Conservation (phyloP, 2,797 vertebrate genomes). For the Myotis myotis region DNA sequence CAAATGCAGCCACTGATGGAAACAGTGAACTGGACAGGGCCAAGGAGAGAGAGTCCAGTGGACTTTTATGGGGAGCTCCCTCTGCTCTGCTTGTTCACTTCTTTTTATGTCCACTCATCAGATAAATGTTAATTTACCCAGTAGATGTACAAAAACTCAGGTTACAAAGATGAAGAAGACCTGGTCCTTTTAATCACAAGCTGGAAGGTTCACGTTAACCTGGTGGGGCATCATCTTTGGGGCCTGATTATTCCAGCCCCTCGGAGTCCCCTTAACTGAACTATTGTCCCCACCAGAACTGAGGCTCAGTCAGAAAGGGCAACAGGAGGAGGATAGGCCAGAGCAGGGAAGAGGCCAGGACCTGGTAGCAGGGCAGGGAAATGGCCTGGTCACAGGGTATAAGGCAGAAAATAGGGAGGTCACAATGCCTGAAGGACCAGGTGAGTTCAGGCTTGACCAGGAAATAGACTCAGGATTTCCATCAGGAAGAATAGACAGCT, state of each 20-base stretch:
- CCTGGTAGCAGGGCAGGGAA: background rate
- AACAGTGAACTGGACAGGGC: background rate
- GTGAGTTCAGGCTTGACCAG: background rate
- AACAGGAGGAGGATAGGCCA: background rate
- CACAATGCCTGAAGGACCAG: background rate
- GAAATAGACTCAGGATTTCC: background rate
- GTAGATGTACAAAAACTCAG: background rate
- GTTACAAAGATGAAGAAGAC: background rate
- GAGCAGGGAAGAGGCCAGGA: background rate
- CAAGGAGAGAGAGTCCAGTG: background rate
- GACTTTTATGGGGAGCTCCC: rapidly evolving
- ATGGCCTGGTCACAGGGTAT: background rate
- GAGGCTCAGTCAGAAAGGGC: background rate
- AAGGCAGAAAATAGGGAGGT: background rate
- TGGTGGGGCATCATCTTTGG: background rate
- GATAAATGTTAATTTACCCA: background rate
- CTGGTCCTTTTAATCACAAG: too few relatives aligned
- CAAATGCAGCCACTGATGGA: background rate
- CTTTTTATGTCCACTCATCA: background rate
- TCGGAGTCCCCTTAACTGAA: background rate
- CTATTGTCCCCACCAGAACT: background rate
- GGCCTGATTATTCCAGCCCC: background rate
- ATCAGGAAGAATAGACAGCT: background rate
- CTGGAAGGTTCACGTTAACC: background rate
- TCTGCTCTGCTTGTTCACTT: background rate